Conservation (phyloP, 2,113 vertebrate genomes). For the Corythoichthys haematopterus region DNA sequence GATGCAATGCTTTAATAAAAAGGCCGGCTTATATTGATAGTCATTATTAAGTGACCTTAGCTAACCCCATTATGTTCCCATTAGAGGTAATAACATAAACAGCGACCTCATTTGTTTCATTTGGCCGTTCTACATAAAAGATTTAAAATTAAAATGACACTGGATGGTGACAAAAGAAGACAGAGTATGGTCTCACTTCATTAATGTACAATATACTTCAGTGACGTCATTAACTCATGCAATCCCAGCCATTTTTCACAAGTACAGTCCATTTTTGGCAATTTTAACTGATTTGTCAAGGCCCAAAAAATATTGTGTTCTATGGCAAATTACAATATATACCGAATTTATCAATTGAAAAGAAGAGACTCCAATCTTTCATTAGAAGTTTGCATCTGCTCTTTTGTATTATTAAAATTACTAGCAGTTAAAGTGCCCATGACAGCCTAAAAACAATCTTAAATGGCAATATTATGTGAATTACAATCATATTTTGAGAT, state of each 20-base stretch:
- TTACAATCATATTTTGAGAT: no score
- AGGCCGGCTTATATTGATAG: constrained; percentile 68
- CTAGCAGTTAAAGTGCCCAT: no score
- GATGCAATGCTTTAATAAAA: constrained; percentile 80
- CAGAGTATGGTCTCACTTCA: constrained; percentile 20
- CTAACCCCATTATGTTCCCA: constrained; percentile 73
- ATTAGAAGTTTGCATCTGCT: no score
- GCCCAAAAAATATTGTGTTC: no score
- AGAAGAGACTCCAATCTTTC: no score
- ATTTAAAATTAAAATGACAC: constrained; percentile 56
- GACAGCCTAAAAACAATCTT: no score
- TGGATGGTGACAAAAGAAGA: constrained; percentile 43
- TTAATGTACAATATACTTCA: constrained; percentile 8
- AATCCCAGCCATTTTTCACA: not conserved
- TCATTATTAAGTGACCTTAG: constrained; percentile 70
- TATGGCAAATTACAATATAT: no score
- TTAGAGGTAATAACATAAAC: constrained; percentile 71
- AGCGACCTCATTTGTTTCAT: constrained; percentile 73
- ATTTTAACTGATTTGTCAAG: no score
- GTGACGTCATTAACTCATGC: constrained; percentile 17
- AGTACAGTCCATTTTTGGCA: no score
- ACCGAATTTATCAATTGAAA: no score
- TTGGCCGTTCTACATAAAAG: constrained; percentile 58
- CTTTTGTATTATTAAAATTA: no score
- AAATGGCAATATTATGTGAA: no score